Conservation (phyloP, 2,888 invertebrate species). For the Cosmia pyralina region DNA sequence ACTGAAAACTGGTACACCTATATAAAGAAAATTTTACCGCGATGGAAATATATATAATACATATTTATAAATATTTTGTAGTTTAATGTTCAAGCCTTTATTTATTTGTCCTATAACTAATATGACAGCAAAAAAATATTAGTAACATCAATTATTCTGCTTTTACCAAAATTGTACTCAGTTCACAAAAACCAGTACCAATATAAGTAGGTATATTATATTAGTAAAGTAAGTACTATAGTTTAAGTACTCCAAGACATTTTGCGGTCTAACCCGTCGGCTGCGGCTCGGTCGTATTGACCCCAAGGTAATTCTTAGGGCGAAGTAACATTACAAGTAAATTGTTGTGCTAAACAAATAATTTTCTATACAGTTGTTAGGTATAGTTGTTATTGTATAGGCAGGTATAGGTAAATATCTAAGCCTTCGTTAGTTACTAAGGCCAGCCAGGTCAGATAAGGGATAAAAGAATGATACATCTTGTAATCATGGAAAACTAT, state of each 20-base stretch:
- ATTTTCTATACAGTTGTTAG: slow-evolving; percentile 29
- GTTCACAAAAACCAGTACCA: not conserved
- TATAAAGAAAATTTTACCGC: not conserved
- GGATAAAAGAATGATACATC: not conserved
- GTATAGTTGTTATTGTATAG: slow-evolving; percentile 5
- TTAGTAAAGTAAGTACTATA: slow-evolving; percentile 20
- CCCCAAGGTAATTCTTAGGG: slow-evolving; percentile 48
- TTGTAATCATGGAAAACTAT: not conserved
- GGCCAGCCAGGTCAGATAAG: not conserved
- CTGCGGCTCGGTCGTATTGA: slow-evolving; percentile 49
- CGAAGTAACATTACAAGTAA: slow-evolving; percentile 46
- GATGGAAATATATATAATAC: not conserved
- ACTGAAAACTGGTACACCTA: too few relatives aligned
- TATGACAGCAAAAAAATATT: not conserved
- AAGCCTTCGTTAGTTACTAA: not conserved
- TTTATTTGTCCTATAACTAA: not conserved
- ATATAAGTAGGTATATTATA: too few relatives aligned
- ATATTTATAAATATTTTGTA: too few relatives aligned
- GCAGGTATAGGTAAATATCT: not conserved
- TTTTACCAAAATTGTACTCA: slow-evolving; percentile 12
- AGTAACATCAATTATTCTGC: not conserved
- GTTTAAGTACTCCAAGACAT: slow-evolving; percentile 40
- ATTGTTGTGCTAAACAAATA: slow-evolving; percentile 50
- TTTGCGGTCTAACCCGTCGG: slow-evolving; percentile 52
- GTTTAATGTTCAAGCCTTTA: not conserved